Evolutionary conservation across 2,113 vertebrate species (phyloP).

Genomic region (Leucopternis melanops): DNA sequence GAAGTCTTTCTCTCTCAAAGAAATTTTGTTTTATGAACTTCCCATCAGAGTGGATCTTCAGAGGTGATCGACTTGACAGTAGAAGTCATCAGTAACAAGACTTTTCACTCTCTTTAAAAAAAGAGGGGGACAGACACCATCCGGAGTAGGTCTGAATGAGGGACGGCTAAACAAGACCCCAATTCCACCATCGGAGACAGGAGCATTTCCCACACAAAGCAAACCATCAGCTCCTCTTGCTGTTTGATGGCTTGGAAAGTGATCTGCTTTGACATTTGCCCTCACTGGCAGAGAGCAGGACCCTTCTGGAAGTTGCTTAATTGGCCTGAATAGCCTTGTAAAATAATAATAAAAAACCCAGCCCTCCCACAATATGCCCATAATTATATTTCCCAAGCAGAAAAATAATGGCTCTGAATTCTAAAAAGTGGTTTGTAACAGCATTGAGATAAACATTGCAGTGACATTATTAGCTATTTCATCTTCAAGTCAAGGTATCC

Average conservation of each 20-base stretch:
- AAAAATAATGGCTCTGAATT: neutral
- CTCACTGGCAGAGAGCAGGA: neutral
- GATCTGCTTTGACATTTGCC: neutral
- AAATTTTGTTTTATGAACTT: too few relatives aligned
- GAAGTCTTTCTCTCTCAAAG: too few relatives aligned
- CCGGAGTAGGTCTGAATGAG: neutral
- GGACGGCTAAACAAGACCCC: neutral
- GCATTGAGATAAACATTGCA: neutral
- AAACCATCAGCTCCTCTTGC: neutral
- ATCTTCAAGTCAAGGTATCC: too few relatives aligned
- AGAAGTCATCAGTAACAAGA: too few relatives aligned
- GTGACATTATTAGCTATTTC: neutral
- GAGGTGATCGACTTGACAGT: too few relatives aligned
- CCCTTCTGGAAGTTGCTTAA: neutral
- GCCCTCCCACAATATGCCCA: neutral
- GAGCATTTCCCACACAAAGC: neutral
- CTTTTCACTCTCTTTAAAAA: too few relatives aligned
- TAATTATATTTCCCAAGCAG: neutral
- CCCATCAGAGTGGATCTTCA: too few relatives aligned
- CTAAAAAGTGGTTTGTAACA: neutral
- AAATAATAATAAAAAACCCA: neutral
- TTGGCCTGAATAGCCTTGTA: neutral
- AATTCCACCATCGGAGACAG: rapidly evolving
- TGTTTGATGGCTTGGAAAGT: neutral
- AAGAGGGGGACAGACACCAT: neutral